Conservation (phyloP, 2,888 invertebrate genomes). For the Maniola hyperantus region DNA sequence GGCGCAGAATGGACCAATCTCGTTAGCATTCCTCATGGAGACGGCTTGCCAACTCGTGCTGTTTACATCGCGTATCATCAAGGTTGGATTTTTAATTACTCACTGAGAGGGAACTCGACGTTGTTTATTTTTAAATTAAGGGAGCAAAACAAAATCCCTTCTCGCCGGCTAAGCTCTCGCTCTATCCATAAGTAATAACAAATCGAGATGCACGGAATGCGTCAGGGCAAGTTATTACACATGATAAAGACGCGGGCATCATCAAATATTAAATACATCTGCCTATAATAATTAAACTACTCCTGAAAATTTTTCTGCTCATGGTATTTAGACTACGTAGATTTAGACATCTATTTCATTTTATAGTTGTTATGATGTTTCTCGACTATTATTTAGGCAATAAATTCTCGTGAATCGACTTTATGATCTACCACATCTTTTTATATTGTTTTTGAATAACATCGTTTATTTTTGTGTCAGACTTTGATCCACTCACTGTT, state of each 20-base stretch:
- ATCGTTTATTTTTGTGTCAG: slow-evolving; percentile 20
- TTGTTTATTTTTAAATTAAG: slow-evolving; percentile 25
- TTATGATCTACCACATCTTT: slow-evolving; percentile 18
- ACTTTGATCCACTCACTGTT: slow-evolving; percentile 12
- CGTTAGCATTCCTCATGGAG: slow-evolving; percentile 60
- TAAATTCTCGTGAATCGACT: slow-evolving; percentile 20
- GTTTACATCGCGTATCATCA: slow-evolving; percentile 48
- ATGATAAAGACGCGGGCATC: too few relatives aligned
- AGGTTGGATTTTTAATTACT: slow-evolving; percentile 47
- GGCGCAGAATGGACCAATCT: slow-evolving; percentile 55
- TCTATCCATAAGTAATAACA: too few relatives aligned
- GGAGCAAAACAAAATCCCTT: neutral
- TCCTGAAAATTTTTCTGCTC: neutral
- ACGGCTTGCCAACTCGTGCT: slow-evolving; percentile 53
- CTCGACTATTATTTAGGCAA: slow-evolving; percentile 16
- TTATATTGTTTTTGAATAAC: slow-evolving; percentile 20
- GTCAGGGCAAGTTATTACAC: too few relatives aligned
- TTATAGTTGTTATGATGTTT: slow-evolving; percentile 17
- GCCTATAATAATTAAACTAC: neutral
- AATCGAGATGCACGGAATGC: too few relatives aligned
- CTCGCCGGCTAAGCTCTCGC: neutral
- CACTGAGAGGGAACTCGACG: slow-evolving; percentile 14
- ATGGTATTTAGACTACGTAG: neutral
- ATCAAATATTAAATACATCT: too few relatives aligned
- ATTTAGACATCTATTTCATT: slow-evolving; percentile 6